These are phyloP conservation scores for Bellardia bayeri DNA, from an alignment of 2,888 invertebrate species.

Conservation along the genomic window DNA sequence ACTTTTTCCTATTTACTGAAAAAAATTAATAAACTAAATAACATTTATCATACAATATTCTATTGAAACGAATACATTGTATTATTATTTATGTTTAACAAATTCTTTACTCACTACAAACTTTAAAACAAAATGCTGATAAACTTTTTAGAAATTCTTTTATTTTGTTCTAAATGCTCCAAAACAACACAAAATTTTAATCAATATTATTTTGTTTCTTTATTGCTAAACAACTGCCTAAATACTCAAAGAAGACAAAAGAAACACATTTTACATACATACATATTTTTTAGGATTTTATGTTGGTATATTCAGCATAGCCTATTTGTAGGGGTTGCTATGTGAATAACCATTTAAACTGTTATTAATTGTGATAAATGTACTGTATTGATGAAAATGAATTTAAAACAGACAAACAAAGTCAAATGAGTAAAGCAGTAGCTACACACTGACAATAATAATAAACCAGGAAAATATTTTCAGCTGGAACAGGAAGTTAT, in stretches of 20 bases:
- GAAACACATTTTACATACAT: not conserved
- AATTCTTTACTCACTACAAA: not conserved
- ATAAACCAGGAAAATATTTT: too few relatives aligned
- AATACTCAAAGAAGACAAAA: not conserved
- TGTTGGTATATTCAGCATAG: not conserved
- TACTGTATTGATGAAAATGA: too few relatives aligned
- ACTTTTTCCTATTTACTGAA: not conserved
- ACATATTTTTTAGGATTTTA: not conserved
- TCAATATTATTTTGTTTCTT: conserved; percentile 3
- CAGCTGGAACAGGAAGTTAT: too few relatives aligned
- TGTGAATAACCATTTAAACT: not conserved
- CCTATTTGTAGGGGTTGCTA: conserved; percentile 24
- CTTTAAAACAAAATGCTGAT: not conserved
- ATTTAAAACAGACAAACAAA: not conserved
- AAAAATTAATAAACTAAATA: not conserved
- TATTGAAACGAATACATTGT: too few relatives aligned
- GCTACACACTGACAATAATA: too few relatives aligned
- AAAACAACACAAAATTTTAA: conserved; percentile 12
- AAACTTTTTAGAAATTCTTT: not conserved
- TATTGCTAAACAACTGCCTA: not conserved
- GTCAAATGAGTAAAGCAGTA: too few relatives aligned
- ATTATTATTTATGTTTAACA: too few relatives aligned
- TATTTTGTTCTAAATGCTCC: not conserved
- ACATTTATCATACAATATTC: too few relatives aligned
- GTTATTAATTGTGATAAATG: conserved; percentile 20